phyloP scores from a whole-genome alignment of 2,888 invertebrate species.

The Blomia tropicalis region DNA sequence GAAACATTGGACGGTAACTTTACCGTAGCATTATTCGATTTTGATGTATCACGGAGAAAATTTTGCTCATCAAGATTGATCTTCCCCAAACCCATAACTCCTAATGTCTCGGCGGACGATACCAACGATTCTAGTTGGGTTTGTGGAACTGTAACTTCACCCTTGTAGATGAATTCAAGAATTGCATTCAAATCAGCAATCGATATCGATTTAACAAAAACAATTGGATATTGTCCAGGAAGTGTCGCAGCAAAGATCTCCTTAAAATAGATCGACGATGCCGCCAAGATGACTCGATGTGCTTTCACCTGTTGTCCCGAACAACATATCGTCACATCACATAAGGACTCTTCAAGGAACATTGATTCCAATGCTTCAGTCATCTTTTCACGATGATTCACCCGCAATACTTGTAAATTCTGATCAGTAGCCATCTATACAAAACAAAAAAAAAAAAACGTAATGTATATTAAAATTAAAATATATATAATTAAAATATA shows the following conservation, averaged over 20 bases:
- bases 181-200: slow-evolving; percentile 1
- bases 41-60: too few species aligned
- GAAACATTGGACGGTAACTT: too few species aligned
- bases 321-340: not conserved
- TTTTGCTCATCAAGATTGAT: not conserved
- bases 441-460: not conserved
- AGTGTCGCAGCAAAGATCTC: not conserved
- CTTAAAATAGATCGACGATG: not conserved
- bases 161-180: not conserved
- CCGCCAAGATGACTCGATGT: slow-evolving; percentile 1
- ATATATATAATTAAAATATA: not conserved
- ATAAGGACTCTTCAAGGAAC: not conserved
- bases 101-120: not conserved
- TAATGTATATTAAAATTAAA: not conserved
- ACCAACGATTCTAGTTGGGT: not conserved
- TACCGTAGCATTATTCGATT: too few species aligned
- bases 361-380: slow-evolving; percentile 2
- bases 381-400: not conserved
- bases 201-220: not conserved
- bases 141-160: not conserved
- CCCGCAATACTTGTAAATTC: not conserved
- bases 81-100: not conserved
- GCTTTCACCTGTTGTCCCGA: not conserved
- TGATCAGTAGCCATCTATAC: not conserved
- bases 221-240: not conserved